These are phyloP conservation scores for Akabosia matsudoensis DNA, from an alignment of 1,140 invertebrate genomes.

Conservation along the genomic window DNA sequence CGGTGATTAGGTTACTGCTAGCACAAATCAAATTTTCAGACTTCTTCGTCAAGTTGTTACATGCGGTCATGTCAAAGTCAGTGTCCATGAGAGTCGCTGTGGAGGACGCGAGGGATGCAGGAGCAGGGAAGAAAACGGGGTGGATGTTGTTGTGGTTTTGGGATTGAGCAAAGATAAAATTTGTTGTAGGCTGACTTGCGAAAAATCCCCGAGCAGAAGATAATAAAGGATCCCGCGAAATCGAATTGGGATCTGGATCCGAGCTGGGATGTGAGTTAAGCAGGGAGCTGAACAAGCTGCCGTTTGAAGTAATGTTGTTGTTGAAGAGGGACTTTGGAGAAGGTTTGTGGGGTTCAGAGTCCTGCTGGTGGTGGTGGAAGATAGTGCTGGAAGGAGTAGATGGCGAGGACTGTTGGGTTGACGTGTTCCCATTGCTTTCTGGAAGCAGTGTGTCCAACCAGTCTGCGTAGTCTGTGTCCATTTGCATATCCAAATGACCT, in stretches of 20 bases:
- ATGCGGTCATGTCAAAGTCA: constrained; percentile 21
- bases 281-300: constrained; percentile 23
- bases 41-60: constrained; percentile 23
- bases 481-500: constrained; percentile 48
- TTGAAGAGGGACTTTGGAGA: not conserved
- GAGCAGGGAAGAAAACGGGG: not conserved
- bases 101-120: not conserved
- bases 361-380: constrained; percentile 8
- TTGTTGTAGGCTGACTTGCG: not conserved
- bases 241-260: constrained; percentile 18
- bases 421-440: constrained; percentile 12
- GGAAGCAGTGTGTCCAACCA: constrained; percentile 69
- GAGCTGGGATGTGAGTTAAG: constrained; percentile 17
- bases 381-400: not conserved
- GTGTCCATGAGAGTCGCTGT: not conserved
- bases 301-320: constrained; percentile 26
- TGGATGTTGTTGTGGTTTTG: constrained; percentile 3
- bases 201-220: constrained; percentile 30
- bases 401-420: constrained; percentile 6
- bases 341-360: not conserved
- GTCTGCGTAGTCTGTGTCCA: constrained; percentile 68
- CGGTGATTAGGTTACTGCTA: constrained; percentile 1
- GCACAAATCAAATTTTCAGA: not conserved
- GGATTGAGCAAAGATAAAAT: constrained; percentile 9
- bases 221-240: constrained; percentile 38